These are phyloP conservation scores for Pelagia noctiluca DNA, from an alignment of 30 jellyfish, hydroid and myxozoan species.

Conservation along the genomic window DNA sequence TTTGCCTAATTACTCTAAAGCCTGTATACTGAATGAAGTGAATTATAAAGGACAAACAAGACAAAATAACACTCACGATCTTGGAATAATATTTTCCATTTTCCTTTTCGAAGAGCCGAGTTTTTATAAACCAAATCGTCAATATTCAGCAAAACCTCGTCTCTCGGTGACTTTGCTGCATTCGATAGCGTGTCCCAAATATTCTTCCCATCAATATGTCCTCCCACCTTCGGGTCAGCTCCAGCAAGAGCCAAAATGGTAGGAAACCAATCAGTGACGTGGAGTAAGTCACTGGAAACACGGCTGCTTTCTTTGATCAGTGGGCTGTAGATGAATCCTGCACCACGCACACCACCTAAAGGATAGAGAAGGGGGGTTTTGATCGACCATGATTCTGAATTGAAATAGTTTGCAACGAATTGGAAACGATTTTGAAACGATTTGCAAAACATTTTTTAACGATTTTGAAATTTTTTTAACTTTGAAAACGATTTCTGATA, in stretches of 20 bases:
- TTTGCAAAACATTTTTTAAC: no score
- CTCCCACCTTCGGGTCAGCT: slow-evolving; percentile 21
- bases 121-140: slow-evolving; percentile 79
- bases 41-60: neutral
- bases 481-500: no score
- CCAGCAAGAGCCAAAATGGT: slow-evolving; percentile 74
- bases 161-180: slow-evolving; percentile 61
- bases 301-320: slow-evolving; percentile 51
- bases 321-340: slow-evolving; percentile 65
- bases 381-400: no score
- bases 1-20: no score
- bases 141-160: slow-evolving; percentile 81
- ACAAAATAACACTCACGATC: slow-evolving; percentile 40
- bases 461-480: no score
- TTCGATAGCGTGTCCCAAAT: slow-evolving; percentile 78
- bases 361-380: neutral
- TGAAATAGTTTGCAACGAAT: no score
- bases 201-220: slow-evolving; percentile 69
- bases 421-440: no score
- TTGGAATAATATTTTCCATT: slow-evolving; percentile 84
- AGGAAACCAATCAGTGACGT: slow-evolving; percentile 77
- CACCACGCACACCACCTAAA: slow-evolving; percentile 80
- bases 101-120: slow-evolving; percentile 77
- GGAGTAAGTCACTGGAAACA: slow-evolving; percentile 55
- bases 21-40: no score